Evolutionary conservation across 2,113 vertebrate species (phyloP).

Genomic region (Tragelaphus strepsiceros): DNA sequence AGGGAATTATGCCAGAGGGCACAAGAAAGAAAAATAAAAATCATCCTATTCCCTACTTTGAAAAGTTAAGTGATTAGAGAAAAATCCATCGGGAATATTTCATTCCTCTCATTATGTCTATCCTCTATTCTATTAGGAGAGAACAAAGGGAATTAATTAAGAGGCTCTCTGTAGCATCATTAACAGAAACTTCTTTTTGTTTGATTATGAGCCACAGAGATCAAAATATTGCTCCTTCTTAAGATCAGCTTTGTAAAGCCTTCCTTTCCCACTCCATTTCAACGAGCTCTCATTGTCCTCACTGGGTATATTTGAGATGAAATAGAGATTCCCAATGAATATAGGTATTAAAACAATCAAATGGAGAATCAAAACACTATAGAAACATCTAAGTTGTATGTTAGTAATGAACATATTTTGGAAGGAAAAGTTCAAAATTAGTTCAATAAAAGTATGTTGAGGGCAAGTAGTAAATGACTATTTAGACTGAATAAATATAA

Average conservation of each 20-base stretch:
- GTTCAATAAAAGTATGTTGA: neutral
- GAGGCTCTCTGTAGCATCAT: neutral
- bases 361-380: slow-evolving; percentile 9
- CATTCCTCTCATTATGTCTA: neutral
- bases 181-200: neutral
- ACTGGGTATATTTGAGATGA: neutral
- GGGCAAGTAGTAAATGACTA: neutral
- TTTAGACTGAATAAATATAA: neutral
- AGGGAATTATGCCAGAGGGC: neutral
- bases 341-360: slow-evolving; percentile 41
- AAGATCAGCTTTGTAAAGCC: neutral
- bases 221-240: neutral
- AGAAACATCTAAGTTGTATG: neutral
- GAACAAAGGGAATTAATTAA: slow-evolving; percentile 21
- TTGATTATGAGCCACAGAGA: slow-evolving; percentile 10
- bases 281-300: neutral
- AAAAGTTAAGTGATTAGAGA: slow-evolving; percentile 10
- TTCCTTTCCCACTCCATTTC: neutral
- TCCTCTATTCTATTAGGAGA: neutral
- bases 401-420: neutral
- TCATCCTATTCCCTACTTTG: neutral
- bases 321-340: neutral
- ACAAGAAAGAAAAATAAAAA: slow-evolving; percentile 23
- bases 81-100: neutral
- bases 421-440: neutral